Percentiles rank a stretch among this genome's conserved stretches.
These are phyloP conservation scores for Triplophysa siluroides DNA, from an alignment of 2,113 vertebrate species.

Conservation along the genomic window DNA sequence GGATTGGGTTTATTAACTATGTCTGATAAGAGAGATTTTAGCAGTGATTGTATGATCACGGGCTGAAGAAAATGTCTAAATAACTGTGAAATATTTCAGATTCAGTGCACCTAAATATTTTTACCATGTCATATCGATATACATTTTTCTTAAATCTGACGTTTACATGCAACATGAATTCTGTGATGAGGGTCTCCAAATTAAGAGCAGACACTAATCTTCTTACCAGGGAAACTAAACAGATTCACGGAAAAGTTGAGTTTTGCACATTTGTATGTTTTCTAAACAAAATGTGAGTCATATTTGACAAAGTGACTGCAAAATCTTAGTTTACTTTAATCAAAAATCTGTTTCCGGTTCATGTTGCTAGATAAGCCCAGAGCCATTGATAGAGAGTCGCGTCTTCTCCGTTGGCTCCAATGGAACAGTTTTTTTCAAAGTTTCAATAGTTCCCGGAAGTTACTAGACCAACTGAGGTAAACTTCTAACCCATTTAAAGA, in stretches of 20 bases:
- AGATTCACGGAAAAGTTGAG: neutral
- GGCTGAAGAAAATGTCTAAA: neutral
- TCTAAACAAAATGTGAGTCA: too few species aligned
- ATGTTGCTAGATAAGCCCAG: too few species aligned
- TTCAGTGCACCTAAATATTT: neutral
- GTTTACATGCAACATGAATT: neutral
- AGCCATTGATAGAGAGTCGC: too few species aligned
- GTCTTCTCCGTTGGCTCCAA: too few species aligned
- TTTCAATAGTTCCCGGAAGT: too few species aligned
- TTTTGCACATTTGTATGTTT: neutral
- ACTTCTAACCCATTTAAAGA: too few species aligned
- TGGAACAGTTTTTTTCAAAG: too few species aligned
- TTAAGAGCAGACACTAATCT: conserved; percentile 18
- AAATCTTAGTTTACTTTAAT: too few species aligned
- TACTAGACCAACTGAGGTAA: too few species aligned
- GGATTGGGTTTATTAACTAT: neutral
- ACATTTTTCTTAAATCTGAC: neutral
- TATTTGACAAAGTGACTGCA: too few species aligned
- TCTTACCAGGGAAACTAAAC: conserved; percentile 1
- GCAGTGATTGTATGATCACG: neutral
- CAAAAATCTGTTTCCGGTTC: too few species aligned
- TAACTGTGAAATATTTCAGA: neutral
- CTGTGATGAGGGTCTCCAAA: neutral
- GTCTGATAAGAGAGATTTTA: neutral
- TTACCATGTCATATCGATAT: neutral